Percentiles rank a stretch among this genome's conserved stretches.
Conservation (phyloP, 2,888 invertebrate species). For the Allolobophora icterica region DNA sequence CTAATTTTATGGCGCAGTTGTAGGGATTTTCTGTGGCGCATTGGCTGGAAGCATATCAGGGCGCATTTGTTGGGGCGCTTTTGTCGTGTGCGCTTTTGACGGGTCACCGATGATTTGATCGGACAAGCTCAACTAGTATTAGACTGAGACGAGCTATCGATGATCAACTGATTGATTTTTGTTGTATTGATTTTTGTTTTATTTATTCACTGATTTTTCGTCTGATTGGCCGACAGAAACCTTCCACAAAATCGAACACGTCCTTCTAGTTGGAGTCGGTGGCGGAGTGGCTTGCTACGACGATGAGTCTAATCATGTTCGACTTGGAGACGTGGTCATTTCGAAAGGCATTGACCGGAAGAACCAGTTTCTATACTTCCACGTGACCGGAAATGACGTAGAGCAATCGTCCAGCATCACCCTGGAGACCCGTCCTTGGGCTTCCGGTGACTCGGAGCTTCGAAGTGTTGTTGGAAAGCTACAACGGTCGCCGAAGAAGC, state of each 20-base stretch:
- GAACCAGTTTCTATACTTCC: constrained; percentile 73
- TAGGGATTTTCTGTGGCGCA: too few relatives aligned
- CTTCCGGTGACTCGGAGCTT: constrained; percentile 55
- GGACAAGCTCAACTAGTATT: too few relatives aligned
- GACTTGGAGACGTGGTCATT: constrained; percentile 72
- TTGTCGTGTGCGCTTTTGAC: too few relatives aligned
- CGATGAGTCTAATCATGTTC: constrained; percentile 85
- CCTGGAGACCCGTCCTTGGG: constrained; percentile 69
- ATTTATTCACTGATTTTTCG: neutral
- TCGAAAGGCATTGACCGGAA: constrained; percentile 53
- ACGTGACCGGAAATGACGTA: constrained; percentile 77
- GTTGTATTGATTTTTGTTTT: neutral
- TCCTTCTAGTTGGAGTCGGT: constrained; percentile 92
- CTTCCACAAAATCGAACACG: constrained; percentile 90
- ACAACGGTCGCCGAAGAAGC: neutral
- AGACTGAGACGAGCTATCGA: too few relatives aligned
- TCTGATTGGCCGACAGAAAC: constrained; percentile 72
- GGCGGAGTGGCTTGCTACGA: constrained; percentile 97
- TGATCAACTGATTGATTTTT: neutral
- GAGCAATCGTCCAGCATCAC: constrained; percentile 79
- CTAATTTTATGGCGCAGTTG: too few relatives aligned
- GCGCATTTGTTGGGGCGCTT: too few relatives aligned
- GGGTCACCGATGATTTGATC: too few relatives aligned
- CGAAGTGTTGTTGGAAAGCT: constrained; percentile 46
- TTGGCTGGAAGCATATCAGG: too few relatives aligned